Percentiles rank a stretch among this genome's conserved stretches.
Evolutionary conservation across 2,113 vertebrate species (phyloP).

Genomic region (Hippocampus barbouri): DNA sequence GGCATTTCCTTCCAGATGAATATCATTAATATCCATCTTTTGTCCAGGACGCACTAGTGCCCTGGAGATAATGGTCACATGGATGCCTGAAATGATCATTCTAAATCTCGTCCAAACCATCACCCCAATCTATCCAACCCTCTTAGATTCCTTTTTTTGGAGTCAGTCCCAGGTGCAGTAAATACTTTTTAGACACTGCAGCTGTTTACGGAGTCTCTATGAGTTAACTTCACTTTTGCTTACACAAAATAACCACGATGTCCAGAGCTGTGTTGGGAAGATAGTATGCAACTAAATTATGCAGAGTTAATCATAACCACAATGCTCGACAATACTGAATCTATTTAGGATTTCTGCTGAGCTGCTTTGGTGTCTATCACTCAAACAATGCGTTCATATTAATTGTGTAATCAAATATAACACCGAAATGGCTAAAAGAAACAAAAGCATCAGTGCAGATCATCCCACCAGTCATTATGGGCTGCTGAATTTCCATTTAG

Average conservation of each 20-base stretch:
- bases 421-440: constrained; percentile 29
- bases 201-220: too few relatives aligned
- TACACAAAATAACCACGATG: neutral
- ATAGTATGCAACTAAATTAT: constrained; percentile 24
- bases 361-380: constrained; percentile 42
- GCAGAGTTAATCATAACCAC: constrained; percentile 38
- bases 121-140: too few relatives aligned
- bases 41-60: too few relatives aligned
- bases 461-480: constrained; percentile 43
- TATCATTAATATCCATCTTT: too few relatives aligned
- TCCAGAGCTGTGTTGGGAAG: neutral
- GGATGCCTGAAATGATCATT: too few relatives aligned
- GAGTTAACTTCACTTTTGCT: neutral
- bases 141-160: too few relatives aligned
- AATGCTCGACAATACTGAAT: constrained; percentile 32
- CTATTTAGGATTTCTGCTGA: constrained; percentile 40
- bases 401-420: constrained; percentile 34
- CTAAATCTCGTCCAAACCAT: too few relatives aligned
- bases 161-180: too few relatives aligned
- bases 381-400: constrained; percentile 29
- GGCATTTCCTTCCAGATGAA: too few relatives aligned
- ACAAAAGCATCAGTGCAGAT: constrained; percentile 49
- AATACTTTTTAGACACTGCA: too few relatives aligned
- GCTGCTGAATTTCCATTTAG: constrained; percentile 42
- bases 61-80: too few relatives aligned